Conservation (phyloP, 64 coral and sea anemone genomes). For the Montipora capricornis region DNA sequence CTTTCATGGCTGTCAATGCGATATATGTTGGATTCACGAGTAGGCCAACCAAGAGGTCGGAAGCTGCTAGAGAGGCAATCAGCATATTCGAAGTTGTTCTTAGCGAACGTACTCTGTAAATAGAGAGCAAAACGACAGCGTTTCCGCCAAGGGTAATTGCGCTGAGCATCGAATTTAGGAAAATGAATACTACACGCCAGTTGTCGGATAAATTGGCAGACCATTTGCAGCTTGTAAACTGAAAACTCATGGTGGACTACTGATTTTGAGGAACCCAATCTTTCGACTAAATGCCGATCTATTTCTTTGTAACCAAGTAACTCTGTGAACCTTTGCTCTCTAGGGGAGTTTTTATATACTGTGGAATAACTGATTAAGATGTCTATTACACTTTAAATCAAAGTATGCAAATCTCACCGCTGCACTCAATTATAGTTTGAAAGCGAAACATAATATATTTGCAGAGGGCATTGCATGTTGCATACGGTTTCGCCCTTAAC, state of each 20-base stretch:
- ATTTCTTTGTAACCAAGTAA: neutral
- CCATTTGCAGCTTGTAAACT: neutral
- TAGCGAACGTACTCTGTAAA: constrained; percentile 54
- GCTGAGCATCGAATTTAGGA: constrained; percentile 43
- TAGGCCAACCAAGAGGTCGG: constrained; percentile 57
- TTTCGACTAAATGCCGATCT: too few relatives aligned
- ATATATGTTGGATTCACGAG: constrained; percentile 62
- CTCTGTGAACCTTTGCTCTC: too few relatives aligned
- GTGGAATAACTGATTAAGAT: too few relatives aligned
- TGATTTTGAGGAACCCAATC: too few relatives aligned
- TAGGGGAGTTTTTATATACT: too few relatives aligned
- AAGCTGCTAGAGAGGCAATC: constrained; percentile 69
- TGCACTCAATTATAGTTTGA: too few relatives aligned
- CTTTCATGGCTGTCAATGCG: neutral
- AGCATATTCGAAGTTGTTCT: constrained; percentile 67
- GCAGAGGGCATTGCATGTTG: too few relatives aligned
- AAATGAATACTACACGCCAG: constrained; percentile 52
- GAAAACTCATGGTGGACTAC: neutral
- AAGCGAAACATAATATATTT: too few relatives aligned
- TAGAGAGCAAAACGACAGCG: constrained; percentile 51
- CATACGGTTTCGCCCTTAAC: too few relatives aligned
- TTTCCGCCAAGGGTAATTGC: constrained; percentile 51
- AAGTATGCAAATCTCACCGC: too few relatives aligned
- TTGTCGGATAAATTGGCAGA: constrained; percentile 64
- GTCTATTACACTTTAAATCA: too few relatives aligned